Conservation (phyloP, 1,140 invertebrate species). For the Maconellicoccus hirsutus region DNA sequence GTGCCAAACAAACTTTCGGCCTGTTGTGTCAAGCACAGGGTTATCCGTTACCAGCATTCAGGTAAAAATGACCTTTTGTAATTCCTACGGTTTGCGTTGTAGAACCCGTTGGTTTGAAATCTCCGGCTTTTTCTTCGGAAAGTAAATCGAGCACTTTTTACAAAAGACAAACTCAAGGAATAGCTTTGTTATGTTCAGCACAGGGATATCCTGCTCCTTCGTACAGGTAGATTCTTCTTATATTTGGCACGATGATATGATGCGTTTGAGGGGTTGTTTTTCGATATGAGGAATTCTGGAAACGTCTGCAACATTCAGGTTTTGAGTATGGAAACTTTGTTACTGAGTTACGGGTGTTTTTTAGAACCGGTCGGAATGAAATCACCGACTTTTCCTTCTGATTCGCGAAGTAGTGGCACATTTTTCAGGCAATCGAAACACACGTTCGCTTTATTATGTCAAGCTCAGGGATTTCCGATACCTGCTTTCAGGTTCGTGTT, state of each 20-base stretch:
- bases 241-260: no score
- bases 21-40: slow-evolving; percentile 57
- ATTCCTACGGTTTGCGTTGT: slow-evolving; percentile 25
- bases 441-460: slow-evolving; percentile 48
- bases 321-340: no score
- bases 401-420: slow-evolving; percentile 36
- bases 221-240: slow-evolving; percentile 45
- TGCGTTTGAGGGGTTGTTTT: no score
- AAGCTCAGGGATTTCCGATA: slow-evolving; percentile 55
- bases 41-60: slow-evolving; percentile 49
- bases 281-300: no score
- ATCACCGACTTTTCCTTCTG: slow-evolving; percentile 41
- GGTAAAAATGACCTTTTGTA: slow-evolving; percentile 34
- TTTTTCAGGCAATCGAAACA: slow-evolving; percentile 38
- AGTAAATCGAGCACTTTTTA: slow-evolving; percentile 36
- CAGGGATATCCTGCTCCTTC: slow-evolving; percentile 54
- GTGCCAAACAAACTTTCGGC: slow-evolving; percentile 33
- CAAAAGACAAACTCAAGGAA: slow-evolving; percentile 28
- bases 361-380: slow-evolving; percentile 47
- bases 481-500: slow-evolving; percentile 52
- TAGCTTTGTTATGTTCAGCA: slow-evolving; percentile 47
- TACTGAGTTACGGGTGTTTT: no score
- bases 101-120: slow-evolving; percentile 44
- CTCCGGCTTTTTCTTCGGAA: slow-evolving; percentile 38
- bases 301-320: no score